Conservation (phyloP, 2,113 vertebrate species). For the Nicator chloris region DNA sequence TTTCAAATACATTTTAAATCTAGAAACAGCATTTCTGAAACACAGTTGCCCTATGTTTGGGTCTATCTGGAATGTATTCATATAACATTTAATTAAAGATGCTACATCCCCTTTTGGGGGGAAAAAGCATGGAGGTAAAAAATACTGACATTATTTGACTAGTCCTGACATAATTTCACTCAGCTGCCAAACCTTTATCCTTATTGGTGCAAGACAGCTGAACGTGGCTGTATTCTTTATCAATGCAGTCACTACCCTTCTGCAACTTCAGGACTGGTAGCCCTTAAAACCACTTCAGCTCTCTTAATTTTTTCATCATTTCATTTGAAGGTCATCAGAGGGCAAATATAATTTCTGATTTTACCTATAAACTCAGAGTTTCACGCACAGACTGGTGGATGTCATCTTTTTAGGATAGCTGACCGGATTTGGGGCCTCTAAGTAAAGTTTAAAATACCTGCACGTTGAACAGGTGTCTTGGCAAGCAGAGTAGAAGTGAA, state of each 20-base stretch:
- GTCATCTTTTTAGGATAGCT: not conserved
- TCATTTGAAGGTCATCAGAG: constrained; percentile 29
- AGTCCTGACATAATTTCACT: constrained; percentile 57
- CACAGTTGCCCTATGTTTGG: constrained; percentile 72
- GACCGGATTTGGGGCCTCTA: not conserved
- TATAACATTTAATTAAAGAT: constrained; percentile 79
- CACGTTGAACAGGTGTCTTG: not conserved
- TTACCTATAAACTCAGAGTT: not conserved
- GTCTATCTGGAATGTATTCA: constrained; percentile 75
- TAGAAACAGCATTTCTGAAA: constrained; percentile 69
- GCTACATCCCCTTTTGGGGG: constrained; percentile 9
- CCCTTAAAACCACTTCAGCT: constrained; percentile 38
- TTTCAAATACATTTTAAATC: constrained; percentile 74
- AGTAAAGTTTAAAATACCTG: not conserved
- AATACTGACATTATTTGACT: constrained; percentile 55
- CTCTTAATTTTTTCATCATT: constrained; percentile 24
- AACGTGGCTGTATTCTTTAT: not conserved
- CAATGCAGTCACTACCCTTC: constrained; percentile 41
- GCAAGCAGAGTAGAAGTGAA: not conserved
- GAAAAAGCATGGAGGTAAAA: constrained; percentile 53
- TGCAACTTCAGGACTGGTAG: constrained; percentile 52
- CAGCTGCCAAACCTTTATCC: constrained; percentile 50
- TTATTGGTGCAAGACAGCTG: constrained; percentile 64
- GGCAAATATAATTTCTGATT: not conserved
- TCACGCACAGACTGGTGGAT: accelerated